Evolutionary conservation across 2,797 vertebrate species (phyloP).

Genomic region (Notolepis coatsorum): DNA sequence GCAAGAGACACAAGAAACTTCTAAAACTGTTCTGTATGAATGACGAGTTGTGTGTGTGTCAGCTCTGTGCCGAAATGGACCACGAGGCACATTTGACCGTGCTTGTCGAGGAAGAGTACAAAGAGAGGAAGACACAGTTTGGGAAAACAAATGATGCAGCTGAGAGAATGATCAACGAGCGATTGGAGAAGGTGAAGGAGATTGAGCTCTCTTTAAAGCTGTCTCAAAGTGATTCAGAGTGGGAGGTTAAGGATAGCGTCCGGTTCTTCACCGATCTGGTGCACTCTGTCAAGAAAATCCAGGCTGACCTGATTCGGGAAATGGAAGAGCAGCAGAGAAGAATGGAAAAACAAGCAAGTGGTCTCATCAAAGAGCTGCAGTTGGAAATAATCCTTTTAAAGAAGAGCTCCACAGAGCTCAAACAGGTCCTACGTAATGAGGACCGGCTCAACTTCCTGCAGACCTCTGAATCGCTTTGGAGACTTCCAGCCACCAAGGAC

Average conservation of each 20-base stretch:
- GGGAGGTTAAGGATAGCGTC: constrained; percentile 45
- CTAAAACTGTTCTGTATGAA: constrained; percentile 7
- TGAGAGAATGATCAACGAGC: constrained; percentile 12
- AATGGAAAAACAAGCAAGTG: neutral
- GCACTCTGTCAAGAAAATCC: constrained; percentile 8
- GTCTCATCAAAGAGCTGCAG: neutral
- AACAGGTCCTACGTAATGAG: neutral
- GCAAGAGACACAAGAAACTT: constrained; percentile 1
- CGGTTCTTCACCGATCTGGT: constrained; percentile 44
- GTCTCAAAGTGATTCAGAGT: constrained; percentile 23
- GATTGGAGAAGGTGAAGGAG: constrained; percentile 20
- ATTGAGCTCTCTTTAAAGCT: constrained; percentile 5
- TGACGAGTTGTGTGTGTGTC: constrained; percentile 10
- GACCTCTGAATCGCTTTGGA: neutral
- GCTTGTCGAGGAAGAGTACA: neutral
- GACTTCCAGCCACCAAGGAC: neutral
- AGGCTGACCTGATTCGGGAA: constrained; percentile 23
- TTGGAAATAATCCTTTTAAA: neutral
- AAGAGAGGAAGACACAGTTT: neutral
- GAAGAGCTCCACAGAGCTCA: neutral
- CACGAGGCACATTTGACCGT: constrained; percentile 4
- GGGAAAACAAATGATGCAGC: neutral
- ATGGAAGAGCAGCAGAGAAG: constrained; percentile 27
- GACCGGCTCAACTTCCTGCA: constrained; percentile 4
- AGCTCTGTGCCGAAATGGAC: neutral